A percentile compares a stretch with the other conserved stretches of the same genome.
These are phyloP conservation scores for Eidolon dupreanum DNA, from an alignment of 2,797 vertebrate genomes.

Conservation along the genomic window DNA sequence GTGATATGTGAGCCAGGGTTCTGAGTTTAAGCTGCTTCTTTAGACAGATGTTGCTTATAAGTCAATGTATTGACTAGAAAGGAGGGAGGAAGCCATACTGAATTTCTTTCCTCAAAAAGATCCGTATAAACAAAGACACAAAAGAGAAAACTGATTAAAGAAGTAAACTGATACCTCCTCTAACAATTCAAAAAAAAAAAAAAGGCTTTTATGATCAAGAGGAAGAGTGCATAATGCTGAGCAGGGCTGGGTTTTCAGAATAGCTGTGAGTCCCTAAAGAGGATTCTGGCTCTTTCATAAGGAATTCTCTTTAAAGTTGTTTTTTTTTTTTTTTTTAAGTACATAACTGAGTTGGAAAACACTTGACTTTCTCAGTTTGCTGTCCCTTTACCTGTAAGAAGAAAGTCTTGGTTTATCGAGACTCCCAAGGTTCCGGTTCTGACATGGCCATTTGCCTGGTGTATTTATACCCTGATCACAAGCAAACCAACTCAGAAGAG, in stretches of 20 bases:
- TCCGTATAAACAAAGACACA: neutral
- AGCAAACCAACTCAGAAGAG: neutral
- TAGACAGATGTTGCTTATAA: neutral
- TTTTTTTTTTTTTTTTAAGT: neutral
- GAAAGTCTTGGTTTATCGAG: neutral
- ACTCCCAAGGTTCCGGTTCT: neutral
- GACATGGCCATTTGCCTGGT: neutral
- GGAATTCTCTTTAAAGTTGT: neutral
- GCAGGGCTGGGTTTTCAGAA: neutral
- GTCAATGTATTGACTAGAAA: neutral
- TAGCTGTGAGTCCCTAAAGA: neutral
- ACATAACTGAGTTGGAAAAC: neutral
- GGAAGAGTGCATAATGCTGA: neutral
- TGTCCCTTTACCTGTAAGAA: neutral
- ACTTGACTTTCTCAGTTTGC: neutral
- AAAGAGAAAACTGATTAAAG: neutral
- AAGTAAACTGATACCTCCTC: neutral
- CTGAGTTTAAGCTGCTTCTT: neutral
- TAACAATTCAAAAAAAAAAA: neutral
- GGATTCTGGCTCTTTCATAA: neutral
- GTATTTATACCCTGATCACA: neutral
- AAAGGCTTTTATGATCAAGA: neutral
- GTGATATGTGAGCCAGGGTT: fast-evolving
- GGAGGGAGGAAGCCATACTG: neutral
- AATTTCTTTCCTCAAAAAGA: neutral